A percentile compares a stretch with the other conserved stretches of the same genome.
phyloP scores from a whole-genome alignment of 2,888 invertebrate species.

The Catocala sponsa region DNA sequence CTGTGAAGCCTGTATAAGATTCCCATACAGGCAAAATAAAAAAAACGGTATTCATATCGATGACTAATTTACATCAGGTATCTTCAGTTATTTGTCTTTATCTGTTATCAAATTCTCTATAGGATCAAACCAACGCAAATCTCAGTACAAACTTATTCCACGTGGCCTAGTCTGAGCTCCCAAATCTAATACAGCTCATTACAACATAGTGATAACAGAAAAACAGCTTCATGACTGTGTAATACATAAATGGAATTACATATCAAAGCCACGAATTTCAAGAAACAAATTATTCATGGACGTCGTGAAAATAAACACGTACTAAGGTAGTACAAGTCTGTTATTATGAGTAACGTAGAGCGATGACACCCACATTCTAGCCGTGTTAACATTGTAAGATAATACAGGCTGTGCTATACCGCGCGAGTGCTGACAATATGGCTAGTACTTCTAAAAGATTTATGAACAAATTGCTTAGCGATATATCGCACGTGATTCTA shows the following conservation, averaged over 20 bases:
- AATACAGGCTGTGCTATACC: conserved; percentile 10
- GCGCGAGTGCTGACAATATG: conserved; percentile 12
- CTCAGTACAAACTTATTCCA: no score
- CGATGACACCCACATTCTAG: conserved; percentile 12
- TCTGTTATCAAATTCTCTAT: no score
- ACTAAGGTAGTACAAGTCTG: conserved; percentile 6
- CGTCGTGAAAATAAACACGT: conserved; percentile 14
- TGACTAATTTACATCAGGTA: no score
- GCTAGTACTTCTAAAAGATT: conserved; percentile 11
- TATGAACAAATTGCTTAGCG: neutral
- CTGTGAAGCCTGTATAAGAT: no score
- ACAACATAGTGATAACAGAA: neutral
- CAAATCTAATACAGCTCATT: no score
- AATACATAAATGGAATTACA: neutral
- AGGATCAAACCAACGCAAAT: no score
- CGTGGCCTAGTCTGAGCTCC: no score
- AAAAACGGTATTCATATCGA: no score
- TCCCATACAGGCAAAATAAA: no score
- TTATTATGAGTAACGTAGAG: conserved; percentile 17
- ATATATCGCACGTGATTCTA: no score
- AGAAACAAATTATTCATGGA: conserved; percentile 19
- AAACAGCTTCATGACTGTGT: conserved; percentile 1
- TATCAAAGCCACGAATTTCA: conserved; percentile 7
- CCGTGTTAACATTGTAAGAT: conserved; percentile 21
- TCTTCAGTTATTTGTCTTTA: no score